Evolutionary conservation across 1,140 invertebrate genomes (phyloP), one percentile per base, ranked within the genome.

Genomic region (Eurosta solidaginis): DNA sequence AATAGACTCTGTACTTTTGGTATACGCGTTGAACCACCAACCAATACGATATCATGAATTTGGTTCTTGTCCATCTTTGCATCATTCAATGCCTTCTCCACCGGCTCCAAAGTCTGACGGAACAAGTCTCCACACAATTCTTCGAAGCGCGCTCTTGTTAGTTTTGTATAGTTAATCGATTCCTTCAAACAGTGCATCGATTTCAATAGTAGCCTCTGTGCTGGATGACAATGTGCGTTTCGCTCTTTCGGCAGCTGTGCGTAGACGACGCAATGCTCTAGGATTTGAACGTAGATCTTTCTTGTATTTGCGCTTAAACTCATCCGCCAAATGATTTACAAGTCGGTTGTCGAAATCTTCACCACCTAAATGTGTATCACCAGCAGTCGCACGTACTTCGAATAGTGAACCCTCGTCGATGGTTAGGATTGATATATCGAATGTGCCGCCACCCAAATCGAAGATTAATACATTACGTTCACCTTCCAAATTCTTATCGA

Each of bases 101-200:
- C 92, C 0, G 93, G 93, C 27, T 89, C 89, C 52, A 94, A 82
- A 3, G 93, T 94, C 5, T 89, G 87, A 78, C 91, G 88, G 88
- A 93, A 93, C 47, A 97, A 89, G 89, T 97, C 96, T 63, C 93
- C 92, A 85, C 93, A 94, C 22, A 97, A 88, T 87, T 96, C 95
- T 88, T 96, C 95, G 84, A 96, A 96, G 59, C 93, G 89, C 6
- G 95, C 95, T 81, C 95, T 90, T 14, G 93, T 93, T 36, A 96
- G 91, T 83, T 92, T 94, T 0, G 94, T 93, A 87, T 96, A 96
- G 87, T 95, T n/a, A 96, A 85, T 96, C 95, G 14, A 93, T 89
- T 2, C 93, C 93, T 79, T 94, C 93, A 78, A 91, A 91, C 7
- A 94, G 85, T 5, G 93, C 92, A 83, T 94, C 93, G 36, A 94